phyloP scores from a whole-genome alignment of 2,888 invertebrate genomes.

The Eupeodes luniger region DNA sequence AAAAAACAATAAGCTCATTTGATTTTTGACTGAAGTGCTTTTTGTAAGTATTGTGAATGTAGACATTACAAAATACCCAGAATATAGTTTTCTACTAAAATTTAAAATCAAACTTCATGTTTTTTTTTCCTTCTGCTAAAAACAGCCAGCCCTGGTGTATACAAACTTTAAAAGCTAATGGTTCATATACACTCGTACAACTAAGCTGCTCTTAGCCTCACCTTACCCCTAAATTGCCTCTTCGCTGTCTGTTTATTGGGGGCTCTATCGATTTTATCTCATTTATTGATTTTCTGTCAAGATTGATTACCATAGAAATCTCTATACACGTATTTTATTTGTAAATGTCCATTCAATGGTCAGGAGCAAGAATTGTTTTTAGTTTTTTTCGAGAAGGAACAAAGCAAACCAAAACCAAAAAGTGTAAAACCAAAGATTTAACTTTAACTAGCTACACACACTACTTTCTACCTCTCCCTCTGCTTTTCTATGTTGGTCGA shows the following conservation, averaged over 20 bases:
- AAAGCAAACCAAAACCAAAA: neutral
- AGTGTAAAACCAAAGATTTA: conserved; percentile 35
- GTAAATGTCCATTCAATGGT: conserved; percentile 10
- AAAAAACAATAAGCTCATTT: too few relatives aligned
- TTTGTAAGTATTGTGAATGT: too few relatives aligned
- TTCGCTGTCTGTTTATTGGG: neutral
- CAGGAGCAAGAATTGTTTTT: conserved; percentile 37
- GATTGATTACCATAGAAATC: conserved; percentile 56
- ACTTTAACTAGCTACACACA: conserved; percentile 39
- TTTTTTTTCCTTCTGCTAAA: too few relatives aligned
- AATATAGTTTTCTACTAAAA: too few relatives aligned
- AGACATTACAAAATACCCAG: too few relatives aligned
- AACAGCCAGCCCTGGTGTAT: neutral
- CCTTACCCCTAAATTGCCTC: neutral
- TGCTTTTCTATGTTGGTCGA: neutral
- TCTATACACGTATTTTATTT: conserved; percentile 33
- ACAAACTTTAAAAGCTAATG: conserved; percentile 27
- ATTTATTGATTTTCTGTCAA: conserved; percentile 64
- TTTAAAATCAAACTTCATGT: too few relatives aligned
- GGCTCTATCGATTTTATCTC: conserved; percentile 43
- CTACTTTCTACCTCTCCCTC: neutral
- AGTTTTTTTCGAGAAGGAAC: conserved; percentile 3
- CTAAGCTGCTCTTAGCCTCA: neutral
- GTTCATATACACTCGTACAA: neutral
- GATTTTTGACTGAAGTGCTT: too few relatives aligned